A percentile compares a stretch with the other conserved stretches of the same genome.
These are phyloP conservation scores for Drosophila melanogaster DNA, from an alignment of 1,140 invertebrate species.

Conservation along the genomic window Release_6_plus_ISO1_MT NT_033777.3:17351001-17351500, in stretches of 20 bases:
- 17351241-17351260: slow-evolving; percentile 59
- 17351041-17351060: neutral
- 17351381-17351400: slow-evolving; percentile 54
- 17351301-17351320: slow-evolving; percentile 8
- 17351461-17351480: slow-evolving; percentile 20
- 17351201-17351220: slow-evolving; percentile 55
- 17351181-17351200: slow-evolving; percentile 48
- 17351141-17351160: slow-evolving; percentile 30
- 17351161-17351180: slow-evolving; percentile 37
- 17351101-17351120: slow-evolving; percentile 30
- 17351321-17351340: slow-evolving; percentile 1
- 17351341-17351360: slow-evolving; percentile 33
- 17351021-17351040: slow-evolving; percentile 11
- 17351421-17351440: slow-evolving; percentile 17
- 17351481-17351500: slow-evolving; percentile 3
- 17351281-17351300: slow-evolving; percentile 53
- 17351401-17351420: slow-evolving; percentile 27
- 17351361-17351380: slow-evolving; percentile 39
- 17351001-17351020: slow-evolving; percentile 40
- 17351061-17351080: neutral
- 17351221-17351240: slow-evolving; percentile 59
- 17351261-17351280: slow-evolving; percentile 52
- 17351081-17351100: slow-evolving; percentile 22
- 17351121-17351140: slow-evolving; percentile 47
- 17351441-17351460: slow-evolving; percentile 22